Evolutionary conservation across 2,888 invertebrate genomes (phyloP).

Genomic region (Axea sp.): DNA sequence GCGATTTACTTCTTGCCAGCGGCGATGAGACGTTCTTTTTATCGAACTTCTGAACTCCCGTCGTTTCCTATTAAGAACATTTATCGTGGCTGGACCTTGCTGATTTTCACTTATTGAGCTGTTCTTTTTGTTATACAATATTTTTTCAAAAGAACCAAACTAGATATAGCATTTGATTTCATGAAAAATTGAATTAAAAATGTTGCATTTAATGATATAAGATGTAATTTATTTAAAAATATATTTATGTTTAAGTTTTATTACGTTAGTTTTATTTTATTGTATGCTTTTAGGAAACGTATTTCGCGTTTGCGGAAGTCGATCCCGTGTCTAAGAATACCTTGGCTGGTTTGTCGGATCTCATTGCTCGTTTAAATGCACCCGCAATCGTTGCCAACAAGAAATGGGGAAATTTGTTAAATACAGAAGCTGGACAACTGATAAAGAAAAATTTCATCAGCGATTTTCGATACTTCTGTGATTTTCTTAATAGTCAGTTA

Average conservation of each 20-base stretch:
- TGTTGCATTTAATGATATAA: too few relatives aligned
- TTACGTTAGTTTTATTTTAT: too few relatives aligned
- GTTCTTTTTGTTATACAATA: too few relatives aligned
- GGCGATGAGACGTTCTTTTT: constrained; percentile 34
- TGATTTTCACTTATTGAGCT: constrained; percentile 36
- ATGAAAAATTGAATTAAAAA: too few relatives aligned
- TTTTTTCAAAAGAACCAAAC: too few relatives aligned
- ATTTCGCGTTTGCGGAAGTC: constrained; percentile 75
- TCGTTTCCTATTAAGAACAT: constrained; percentile 37
- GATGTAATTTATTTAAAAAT: too few relatives aligned
- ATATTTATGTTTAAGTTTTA: too few relatives aligned
- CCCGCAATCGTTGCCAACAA: constrained; percentile 80
- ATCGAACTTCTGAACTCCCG: constrained; percentile 28
- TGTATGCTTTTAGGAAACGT: constrained; percentile 70
- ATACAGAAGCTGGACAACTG: constrained; percentile 78
- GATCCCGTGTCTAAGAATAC: constrained; percentile 72
- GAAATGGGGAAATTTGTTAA: constrained; percentile 82
- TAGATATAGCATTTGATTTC: too few relatives aligned
- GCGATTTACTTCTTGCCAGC: constrained; percentile 9
- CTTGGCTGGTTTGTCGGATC: constrained; percentile 72
- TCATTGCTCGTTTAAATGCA: constrained; percentile 75
- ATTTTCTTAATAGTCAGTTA: constrained; percentile 81
- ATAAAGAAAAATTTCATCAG: constrained; percentile 82
- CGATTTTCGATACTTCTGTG: constrained; percentile 81
- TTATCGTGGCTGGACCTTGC: constrained; percentile 8